These are phyloP conservation scores for Parthenolecanium corni DNA, from an alignment of 2,888 invertebrate genomes.

Conservation along the genomic window DNA sequence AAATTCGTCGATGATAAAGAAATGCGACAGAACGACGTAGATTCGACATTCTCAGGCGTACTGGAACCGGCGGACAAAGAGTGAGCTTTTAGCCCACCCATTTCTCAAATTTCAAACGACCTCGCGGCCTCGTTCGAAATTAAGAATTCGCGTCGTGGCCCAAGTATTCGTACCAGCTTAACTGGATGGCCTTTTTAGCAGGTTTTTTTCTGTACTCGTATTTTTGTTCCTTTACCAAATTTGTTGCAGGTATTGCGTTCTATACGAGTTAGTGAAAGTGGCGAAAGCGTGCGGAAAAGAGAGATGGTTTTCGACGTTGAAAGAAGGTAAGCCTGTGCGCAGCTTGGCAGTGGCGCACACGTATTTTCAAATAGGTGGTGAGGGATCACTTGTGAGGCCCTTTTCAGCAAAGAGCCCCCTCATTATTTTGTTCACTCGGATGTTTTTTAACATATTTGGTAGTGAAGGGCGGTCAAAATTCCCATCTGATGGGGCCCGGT, in stretches of 20 bases:
- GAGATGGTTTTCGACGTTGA: slow-evolving; percentile 55
- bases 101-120: neutral
- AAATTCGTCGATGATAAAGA: neutral
- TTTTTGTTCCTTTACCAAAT: slow-evolving; percentile 2
- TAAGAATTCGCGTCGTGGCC: neutral
- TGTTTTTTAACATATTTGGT: no score
- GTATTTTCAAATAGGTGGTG: no score
- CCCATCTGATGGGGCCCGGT: no score
- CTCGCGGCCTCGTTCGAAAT: neutral
- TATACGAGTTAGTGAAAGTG: slow-evolving; percentile 70
- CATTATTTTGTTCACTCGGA: no score
- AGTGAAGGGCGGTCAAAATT: no score
- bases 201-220: neutral
- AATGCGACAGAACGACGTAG: neutral
- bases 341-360: no score
- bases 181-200: no score
- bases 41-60: slow-evolving; percentile 37
- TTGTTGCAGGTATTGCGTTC: slow-evolving; percentile 65
- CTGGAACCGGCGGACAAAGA: slow-evolving; percentile 58
- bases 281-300: slow-evolving; percentile 70
- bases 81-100: slow-evolving; percentile 43
- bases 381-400: no score
- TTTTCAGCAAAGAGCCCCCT: no score
- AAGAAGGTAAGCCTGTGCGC: slow-evolving; percentile 61
- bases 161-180: neutral